phyloP scores from a whole-genome alignment of 2,888 invertebrate genomes.

The Idaea biselata region DNA sequence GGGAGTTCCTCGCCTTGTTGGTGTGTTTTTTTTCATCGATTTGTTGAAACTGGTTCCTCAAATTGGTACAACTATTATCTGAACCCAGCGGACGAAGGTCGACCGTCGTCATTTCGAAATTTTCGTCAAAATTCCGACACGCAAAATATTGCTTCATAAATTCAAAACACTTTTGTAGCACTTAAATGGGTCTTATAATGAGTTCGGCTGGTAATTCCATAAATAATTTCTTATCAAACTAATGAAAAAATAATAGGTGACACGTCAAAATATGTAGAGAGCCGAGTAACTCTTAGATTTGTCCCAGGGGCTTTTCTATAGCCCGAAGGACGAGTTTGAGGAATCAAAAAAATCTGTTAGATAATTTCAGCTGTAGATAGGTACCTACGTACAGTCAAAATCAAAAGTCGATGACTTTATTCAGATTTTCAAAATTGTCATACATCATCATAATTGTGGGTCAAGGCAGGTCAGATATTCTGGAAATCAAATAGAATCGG shows the following conservation, averaged over 20 bases:
- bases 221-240: neutral
- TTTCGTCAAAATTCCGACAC: conserved; percentile 75
- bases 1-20: conserved; percentile 59
- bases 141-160: conserved; percentile 69
- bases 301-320: neutral
- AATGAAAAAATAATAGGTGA: neutral
- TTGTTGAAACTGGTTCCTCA: conserved; percentile 69
- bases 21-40: conserved; percentile 54
- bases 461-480: no score
- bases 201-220: conserved; percentile 5
- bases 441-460: no score
- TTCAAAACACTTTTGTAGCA: conserved; percentile 39
- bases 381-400: no score
- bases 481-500: no score
- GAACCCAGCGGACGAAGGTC: conserved; percentile 70
- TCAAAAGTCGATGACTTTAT: no score
- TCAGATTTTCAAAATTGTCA: no score
- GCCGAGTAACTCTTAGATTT: neutral
- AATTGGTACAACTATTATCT: conserved; percentile 78
- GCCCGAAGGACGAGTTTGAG: no score
- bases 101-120: conserved; percentile 64
- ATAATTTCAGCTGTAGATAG: no score
- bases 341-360: no score
- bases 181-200: conserved; percentile 19
- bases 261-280: neutral